Base-by-base conservation (phyloP, 2,797 vertebrate species). In the Myotis findleyi region DNA sequence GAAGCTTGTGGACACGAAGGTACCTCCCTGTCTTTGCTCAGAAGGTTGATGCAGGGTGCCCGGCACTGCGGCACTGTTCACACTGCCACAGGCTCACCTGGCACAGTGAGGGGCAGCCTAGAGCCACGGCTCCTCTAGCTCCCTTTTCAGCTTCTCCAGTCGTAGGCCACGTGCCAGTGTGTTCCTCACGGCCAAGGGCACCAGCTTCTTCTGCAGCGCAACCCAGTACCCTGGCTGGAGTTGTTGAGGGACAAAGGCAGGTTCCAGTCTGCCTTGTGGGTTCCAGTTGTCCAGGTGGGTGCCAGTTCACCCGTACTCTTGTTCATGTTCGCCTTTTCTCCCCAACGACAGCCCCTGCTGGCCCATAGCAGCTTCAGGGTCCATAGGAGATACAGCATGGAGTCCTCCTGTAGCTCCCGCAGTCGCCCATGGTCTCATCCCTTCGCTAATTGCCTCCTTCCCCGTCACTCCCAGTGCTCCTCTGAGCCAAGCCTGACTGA, bases 321-420 rank as follows among this genome's bases (percentile, higher is more conserved):
- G 33, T 51, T 7, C 41, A 33, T 6, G 3, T 16, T 30, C 49
- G 25, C 9, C 64, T 51, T 83, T 41, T 27, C 23, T 85, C 83
- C 84, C 66, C 12, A 10, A 0, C 21, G 21, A 36, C 3, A 16
- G 10, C 13, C 18, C 12, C 13, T 2, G 0, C n/a, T 7, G 2
- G 71, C 41, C 33, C 13, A n/a, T 2, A 25, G 25, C 1, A 4
- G 62, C 33, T 38, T 59, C 2, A 41, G 64, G 33, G 5, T 51
- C 23, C 14, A 20, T n/a, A n/a, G 1, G 9, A 55, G 57, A 18
- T 25, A 18, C 20, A 6, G 57, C 86, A 5, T 0, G 1, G n/a
- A 38, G n/a, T 30, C n/a, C 62, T 57, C 49, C 71, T 53, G 13
- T 44, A 4, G 17, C 49, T n/a, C 12, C 66, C n/a, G 10, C 2